Evolutionary conservation across 2,797 vertebrate genomes (phyloP).

Genomic region (Artibeus jamaicensis): DNA sequence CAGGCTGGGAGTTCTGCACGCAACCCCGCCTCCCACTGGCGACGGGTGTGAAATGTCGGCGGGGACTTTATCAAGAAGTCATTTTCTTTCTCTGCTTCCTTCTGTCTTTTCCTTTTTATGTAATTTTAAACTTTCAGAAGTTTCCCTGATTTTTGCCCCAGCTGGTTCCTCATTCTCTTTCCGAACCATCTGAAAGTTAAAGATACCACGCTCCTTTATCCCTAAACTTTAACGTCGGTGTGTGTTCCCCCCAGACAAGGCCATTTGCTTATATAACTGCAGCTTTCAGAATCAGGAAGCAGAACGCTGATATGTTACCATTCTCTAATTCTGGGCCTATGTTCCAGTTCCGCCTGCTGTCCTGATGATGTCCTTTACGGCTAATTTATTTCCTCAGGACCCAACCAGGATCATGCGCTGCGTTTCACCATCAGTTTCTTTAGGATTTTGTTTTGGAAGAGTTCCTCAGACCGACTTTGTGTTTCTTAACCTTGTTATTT

Average conservation of each 20-base stretch:
- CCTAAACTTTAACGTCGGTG: not conserved
- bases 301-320: not conserved
- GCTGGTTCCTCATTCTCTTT: not conserved
- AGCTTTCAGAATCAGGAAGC: not conserved
- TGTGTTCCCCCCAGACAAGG: not conserved
- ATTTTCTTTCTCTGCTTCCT: not conserved
- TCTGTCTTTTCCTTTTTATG: not conserved
- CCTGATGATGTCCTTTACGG: not conserved
- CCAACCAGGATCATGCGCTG: not conserved
- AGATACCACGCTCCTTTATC: not conserved
- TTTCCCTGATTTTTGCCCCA: not conserved
- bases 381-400: not conserved
- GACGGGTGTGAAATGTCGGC: fast-evolving
- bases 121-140: not conserved
- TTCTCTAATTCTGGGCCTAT: not conserved
- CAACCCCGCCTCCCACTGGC: not conserved
- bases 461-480: not conserved
- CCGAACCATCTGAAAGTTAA: not conserved
- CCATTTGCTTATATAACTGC: not conserved
- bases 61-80: not conserved
- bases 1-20: fast-evolving
- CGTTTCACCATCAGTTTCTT: not conserved
- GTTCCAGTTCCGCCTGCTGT: not conserved
- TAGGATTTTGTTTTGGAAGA: not conserved
- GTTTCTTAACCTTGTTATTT: not conserved